Evolutionary conservation across 2,888 invertebrate species (phyloP), one percentile per base, ranked within the genome.

Genomic region (Phyllotreta striolata): DNA sequence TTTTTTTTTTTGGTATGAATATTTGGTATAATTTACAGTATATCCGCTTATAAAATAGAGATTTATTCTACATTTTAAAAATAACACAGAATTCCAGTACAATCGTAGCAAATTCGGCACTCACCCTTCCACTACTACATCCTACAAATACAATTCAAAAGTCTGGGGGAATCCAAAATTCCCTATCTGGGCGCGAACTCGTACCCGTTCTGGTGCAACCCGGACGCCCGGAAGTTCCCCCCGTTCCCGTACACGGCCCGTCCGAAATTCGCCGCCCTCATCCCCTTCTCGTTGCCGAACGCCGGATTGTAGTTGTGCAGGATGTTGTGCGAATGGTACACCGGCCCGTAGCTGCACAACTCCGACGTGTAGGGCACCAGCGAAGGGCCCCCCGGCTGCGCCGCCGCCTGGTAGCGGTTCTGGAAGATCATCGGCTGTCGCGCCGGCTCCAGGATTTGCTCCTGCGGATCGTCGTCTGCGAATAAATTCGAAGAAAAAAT

Each of bases 331-430:
- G 76, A 69, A 85, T 87, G 87, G 76, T 89, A 89, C 1, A 89
- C 83, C 39, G 89, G 89, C 0, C 89, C 88, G 78, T 89, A 89
- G 49, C 87, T 85, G 79, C 88, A 88, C 64, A 89, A 82, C 73
- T 89, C 89, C 1, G 84, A 86, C 1, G 86, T 84, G 76, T 89
- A 89, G 0, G 88, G 88, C 79, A 85, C 81, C 0, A 82, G 73
- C 47, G 77, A 70, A 1, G 76, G 70, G 34, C 74, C 66, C 7
- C 77, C 56, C 9, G 73, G 69, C 46, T 76, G 76, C 13, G 75
- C 69, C 49, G 76, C 76, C 57, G 71, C 71, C 65, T 76, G 78
- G 70, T 77, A 77, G 7, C 78, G 76, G 66, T 74, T 77, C 66
- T 76, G 76, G 58, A 73, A 71, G n/a, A 74, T 71, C 55, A 74